These are phyloP conservation scores for Antheraea pernyi DNA, from an alignment of 1,140 invertebrate species.

Conservation along the genomic window DNA sequence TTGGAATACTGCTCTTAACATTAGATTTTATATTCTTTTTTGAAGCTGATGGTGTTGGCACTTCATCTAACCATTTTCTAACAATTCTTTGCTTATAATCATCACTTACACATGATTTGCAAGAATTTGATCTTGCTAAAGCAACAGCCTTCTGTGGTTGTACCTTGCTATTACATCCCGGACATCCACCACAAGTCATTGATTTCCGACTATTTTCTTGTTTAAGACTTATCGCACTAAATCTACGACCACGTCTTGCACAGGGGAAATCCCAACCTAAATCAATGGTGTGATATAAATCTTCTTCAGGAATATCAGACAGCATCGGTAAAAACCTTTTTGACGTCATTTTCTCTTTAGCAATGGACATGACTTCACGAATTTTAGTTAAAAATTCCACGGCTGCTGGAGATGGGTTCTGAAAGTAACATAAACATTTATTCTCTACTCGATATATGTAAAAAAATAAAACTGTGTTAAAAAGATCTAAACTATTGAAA, in stretches of 20 bases:
- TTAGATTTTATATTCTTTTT: constrained; percentile 57
- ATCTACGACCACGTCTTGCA: constrained; percentile 61
- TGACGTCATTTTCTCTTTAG: constrained; percentile 91
- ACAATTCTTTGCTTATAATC: constrained; percentile 77
- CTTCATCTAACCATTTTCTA: constrained; percentile 87
- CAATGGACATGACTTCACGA: constrained; percentile 91
- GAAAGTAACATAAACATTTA: constrained; percentile 32
- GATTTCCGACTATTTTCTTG: constrained; percentile 79
- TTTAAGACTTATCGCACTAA: constrained; percentile 77
- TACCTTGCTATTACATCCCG: constrained; percentile 79
- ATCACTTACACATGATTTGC: constrained; percentile 77
- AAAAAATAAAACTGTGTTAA: not conserved
- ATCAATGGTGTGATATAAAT: constrained; percentile 71
- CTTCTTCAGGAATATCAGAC: constrained; percentile 90
- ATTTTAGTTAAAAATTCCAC: constrained; percentile 92
- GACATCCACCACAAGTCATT: constrained; percentile 82
- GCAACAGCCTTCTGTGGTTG: constrained; percentile 50
- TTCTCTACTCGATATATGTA: not conserved
- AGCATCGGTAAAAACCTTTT: constrained; percentile 91
- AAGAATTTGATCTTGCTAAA: constrained; percentile 71
- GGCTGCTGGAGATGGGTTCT: constrained; percentile 92
- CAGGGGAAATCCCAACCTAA: constrained; percentile 74
- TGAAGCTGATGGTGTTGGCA: constrained; percentile 73
- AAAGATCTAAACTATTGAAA: no score
- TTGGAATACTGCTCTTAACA: constrained; percentile 70